These are phyloP conservation scores for Lathronympha strigana DNA, from an alignment of 2,888 invertebrate genomes.

Conservation along the genomic window DNA sequence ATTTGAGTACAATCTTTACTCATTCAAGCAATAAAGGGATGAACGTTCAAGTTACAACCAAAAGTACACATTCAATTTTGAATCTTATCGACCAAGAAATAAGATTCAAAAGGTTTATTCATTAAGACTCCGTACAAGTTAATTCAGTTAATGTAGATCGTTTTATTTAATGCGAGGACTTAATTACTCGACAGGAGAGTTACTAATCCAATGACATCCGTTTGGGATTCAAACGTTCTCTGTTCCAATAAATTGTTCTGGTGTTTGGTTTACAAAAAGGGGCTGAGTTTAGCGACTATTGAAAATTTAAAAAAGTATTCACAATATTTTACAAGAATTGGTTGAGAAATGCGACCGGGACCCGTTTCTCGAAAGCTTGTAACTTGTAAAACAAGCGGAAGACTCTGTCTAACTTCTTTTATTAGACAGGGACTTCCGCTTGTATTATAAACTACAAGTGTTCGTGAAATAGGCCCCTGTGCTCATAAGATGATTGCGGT, in stretches of 20 bases:
- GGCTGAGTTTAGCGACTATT: background rate
- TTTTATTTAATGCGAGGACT: conserved; percentile 45
- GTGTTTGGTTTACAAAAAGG: background rate
- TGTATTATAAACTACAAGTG: no score
- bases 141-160: conserved; percentile 13
- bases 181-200: conserved; percentile 55
- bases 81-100: background rate
- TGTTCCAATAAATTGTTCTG: conserved; percentile 38
- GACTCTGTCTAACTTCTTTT: no score
- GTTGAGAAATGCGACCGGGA: no score
- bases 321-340: no score
- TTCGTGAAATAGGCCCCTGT: no score
- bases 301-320: no score
- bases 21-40: background rate
- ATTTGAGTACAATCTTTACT: background rate
- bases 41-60: background rate
- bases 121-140: background rate
- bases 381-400: no score
- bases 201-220: conserved; percentile 61
- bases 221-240: conserved; percentile 52
- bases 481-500: no score
- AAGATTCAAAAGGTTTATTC: background rate
- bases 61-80: background rate
- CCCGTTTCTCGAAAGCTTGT: no score
- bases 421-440: no score